Conservation (phyloP, 2,888 invertebrate species). For the Antitype chi region DNA sequence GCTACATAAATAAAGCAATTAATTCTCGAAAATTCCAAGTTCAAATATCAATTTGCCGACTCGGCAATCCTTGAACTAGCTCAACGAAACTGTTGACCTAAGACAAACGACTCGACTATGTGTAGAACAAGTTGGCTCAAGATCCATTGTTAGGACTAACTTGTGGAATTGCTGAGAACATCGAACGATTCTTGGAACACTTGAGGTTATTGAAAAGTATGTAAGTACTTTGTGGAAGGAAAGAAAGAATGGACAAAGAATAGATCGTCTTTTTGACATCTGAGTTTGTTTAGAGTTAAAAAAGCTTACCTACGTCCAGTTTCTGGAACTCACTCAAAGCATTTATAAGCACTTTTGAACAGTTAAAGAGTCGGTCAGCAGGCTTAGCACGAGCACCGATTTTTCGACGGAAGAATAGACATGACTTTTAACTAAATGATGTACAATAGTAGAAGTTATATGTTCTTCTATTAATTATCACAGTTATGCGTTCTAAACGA, state of each 20-base stretch:
- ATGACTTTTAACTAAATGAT: too few relatives aligned
- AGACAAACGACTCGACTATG: conserved; percentile 24
- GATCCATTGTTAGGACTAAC: conserved; percentile 44
- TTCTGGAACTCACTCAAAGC: neutral
- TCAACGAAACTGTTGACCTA: conserved; percentile 27
- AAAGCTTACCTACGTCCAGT: neutral
- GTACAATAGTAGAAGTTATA: too few relatives aligned
- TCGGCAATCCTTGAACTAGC: neutral
- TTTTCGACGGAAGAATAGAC: too few relatives aligned
- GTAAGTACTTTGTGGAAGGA: conserved; percentile 2
- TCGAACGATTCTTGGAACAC: conserved; percentile 6
- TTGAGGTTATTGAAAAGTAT: conserved; percentile 22
- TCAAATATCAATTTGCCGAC: conserved; percentile 3
- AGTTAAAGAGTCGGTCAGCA: too few relatives aligned
- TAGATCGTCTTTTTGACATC: neutral
- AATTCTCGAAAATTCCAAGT: neutral
- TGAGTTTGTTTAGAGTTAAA: neutral
- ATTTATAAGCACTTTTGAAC: too few relatives aligned
- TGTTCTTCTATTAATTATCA: too few relatives aligned
- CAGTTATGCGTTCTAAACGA: too few relatives aligned
- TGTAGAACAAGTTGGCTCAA: conserved; percentile 29
- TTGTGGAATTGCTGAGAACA: conserved; percentile 14
- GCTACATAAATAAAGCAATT: neutral
- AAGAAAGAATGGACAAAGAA: neutral
- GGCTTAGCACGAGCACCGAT: too few relatives aligned